These are phyloP conservation scores for Sebastolobus altivelis DNA, from an alignment of 2,797 vertebrate genomes.

Conservation along the genomic window DNA sequence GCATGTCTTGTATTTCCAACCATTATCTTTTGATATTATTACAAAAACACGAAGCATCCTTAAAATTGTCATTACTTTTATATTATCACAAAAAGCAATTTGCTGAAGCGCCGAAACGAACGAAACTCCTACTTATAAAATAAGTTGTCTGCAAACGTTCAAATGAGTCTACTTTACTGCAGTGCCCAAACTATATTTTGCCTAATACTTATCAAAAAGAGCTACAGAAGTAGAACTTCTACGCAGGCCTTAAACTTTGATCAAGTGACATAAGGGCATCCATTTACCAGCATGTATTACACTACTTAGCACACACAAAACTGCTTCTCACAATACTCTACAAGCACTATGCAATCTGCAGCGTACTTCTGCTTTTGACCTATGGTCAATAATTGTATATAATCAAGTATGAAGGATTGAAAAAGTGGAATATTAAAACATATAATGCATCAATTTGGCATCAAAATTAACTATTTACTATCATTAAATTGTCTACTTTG, in stretches of 20 bases:
- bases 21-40: not conserved
- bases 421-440: slow-evolving; percentile 54
- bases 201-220: slow-evolving; percentile 40
- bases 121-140: slow-evolving; percentile 22
- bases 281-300: slow-evolving; percentile 34
- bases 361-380: slow-evolving; percentile 53
- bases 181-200: slow-evolving; percentile 1
- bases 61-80: slow-evolving; percentile 21
- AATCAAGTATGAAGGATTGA: slow-evolving; percentile 72
- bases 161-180: slow-evolving; percentile 9
- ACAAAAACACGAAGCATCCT: slow-evolving; percentile 39
- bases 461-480: slow-evolving; percentile 34
- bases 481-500: slow-evolving; percentile 31
- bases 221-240: slow-evolving; percentile 22
- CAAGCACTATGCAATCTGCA: slow-evolving; percentile 52
- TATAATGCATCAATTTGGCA: slow-evolving; percentile 53
- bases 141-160: slow-evolving; percentile 8
- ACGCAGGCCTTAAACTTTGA: slow-evolving; percentile 21
- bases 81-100: slow-evolving; percentile 35
- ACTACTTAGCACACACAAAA: slow-evolving; percentile 39
- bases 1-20: slow-evolving; percentile 6
- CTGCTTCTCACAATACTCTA: slow-evolving; percentile 49
- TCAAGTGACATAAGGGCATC: slow-evolving; percentile 25
- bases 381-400: slow-evolving; percentile 40
- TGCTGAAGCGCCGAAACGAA: slow-evolving; percentile 31